These are phyloP conservation scores for Peromyscus aztecus DNA, from an alignment of 2,797 vertebrate species.

Conservation along the genomic window DNA sequence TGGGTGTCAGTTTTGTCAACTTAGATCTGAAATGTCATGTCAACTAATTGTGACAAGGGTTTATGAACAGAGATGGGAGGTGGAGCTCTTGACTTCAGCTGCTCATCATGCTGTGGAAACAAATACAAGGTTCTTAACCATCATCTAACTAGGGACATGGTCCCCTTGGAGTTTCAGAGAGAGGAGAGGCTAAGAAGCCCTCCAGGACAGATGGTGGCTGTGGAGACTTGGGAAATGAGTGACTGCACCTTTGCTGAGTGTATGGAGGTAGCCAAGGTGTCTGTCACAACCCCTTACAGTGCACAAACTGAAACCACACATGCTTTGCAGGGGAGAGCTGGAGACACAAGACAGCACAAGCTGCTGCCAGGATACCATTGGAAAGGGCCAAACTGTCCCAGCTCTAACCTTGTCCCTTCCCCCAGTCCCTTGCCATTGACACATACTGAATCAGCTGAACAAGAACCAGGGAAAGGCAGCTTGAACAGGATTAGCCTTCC, in stretches of 20 bases:
- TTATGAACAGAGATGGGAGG: background rate
- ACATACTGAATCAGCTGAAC: background rate
- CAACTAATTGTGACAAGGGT: background rate
- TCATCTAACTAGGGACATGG: background rate
- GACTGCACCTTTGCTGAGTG: rapidly evolving
- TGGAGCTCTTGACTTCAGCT: background rate
- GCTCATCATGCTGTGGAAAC: no score
- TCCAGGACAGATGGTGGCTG: background rate
- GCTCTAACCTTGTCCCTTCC: background rate
- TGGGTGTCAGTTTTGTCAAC: background rate
- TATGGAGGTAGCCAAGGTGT: background rate
- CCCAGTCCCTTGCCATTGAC: background rate
- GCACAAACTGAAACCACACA: no score
- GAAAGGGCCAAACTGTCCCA: background rate
- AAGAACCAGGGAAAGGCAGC: background rate
- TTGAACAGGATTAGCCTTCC: background rate
- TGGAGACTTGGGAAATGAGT: background rate
- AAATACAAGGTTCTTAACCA: rapidly evolving
- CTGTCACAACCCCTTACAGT: background rate
- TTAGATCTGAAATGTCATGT: background rate
- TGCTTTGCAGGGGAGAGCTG: background rate
- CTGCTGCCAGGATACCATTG: background rate
- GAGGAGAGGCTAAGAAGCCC: background rate
- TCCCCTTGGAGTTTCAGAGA: rapidly evolving
- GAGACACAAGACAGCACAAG: background rate